Evolutionary conservation across 2,797 vertebrate genomes (phyloP).

Genomic region (Sebastes hubbsi): DNA sequence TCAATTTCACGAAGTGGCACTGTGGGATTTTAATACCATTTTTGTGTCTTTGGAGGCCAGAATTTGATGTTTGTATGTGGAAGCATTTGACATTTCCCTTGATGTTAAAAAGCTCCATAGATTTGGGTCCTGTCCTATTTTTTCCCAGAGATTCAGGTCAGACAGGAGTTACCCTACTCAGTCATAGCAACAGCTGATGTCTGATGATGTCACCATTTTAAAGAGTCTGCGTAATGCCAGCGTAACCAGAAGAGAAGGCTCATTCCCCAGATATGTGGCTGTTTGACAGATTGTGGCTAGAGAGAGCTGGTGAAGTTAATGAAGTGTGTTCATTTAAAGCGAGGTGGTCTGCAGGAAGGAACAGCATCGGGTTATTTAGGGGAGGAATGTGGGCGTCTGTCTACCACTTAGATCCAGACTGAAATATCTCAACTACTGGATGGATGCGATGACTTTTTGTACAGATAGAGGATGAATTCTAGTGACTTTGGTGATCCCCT

Average conservation of each 20-base stretch:
- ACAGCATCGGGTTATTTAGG: not conserved
- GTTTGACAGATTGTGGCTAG: slow-evolving; percentile 24
- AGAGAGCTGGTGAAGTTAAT: not conserved
- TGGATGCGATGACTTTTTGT: not conserved
- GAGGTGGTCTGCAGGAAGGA: not conserved
- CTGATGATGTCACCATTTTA: slow-evolving; percentile 16
- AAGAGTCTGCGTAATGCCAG: not conserved
- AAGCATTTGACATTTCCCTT: not conserved
- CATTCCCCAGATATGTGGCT: slow-evolving; percentile 9
- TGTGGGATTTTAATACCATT: not conserved
- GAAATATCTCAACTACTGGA: not conserved
- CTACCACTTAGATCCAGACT: too few relatives aligned
- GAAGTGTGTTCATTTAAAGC: slow-evolving; percentile 7
- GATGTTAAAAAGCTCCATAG: not conserved
- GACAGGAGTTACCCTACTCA: not conserved
- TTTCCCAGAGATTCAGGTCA: not conserved
- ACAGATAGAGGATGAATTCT: not conserved
- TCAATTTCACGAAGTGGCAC: not conserved
- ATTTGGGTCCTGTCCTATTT: not conserved
- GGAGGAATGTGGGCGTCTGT: not conserved
- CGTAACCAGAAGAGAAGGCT: slow-evolving; percentile 10
- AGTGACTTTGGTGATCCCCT: too few relatives aligned
- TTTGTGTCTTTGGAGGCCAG: not conserved
- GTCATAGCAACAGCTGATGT: slow-evolving; percentile 24
- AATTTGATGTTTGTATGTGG: not conserved